Base-by-base conservation (phyloP, 2,888 invertebrate species). In the Nomada flava region DNA sequence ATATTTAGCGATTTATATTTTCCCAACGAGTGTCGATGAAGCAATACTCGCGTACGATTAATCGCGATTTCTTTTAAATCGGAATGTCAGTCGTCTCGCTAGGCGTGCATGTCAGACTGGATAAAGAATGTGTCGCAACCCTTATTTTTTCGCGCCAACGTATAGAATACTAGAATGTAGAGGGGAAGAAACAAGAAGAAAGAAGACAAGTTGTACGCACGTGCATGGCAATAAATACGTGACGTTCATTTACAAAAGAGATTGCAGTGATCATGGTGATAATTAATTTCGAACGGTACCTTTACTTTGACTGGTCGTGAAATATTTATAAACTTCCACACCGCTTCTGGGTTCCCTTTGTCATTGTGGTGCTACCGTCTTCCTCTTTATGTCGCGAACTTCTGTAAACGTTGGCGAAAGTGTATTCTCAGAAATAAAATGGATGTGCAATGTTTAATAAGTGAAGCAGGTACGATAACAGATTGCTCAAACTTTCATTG, bases 201-300 rank as follows among this genome's bases (percentile, higher is more conserved):
- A 23, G 63, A 74, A 47, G 36, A 23, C 15, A 29, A 42, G 9
- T 74, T 64, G 53, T 36, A 20, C 11, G 50, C 44, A 36, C 57
- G 36, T 50, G 20, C 44, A 47, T 36, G 29, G 26, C 53, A 71
- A 72, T 53, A 59, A 63, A 70, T 78, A 78, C 73, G 79, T 74
- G 79, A 75, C 44, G 15, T 0, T 20, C 67, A 82, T 79, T 79
- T 44, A 10, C 20, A 72, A 62, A 59, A 26, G 18, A 7, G 10
- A 71, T 78, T 70, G 73, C 78, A 52, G 44, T 52, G 52, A 79
- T 71, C 26, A 60, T 63, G 70, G 59, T 57, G 63, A 62, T 64
- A 81, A 74, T 71, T 29, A 81, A 64, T 81, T 71, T 67, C 52
- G 26, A 53, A 18, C 68, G 69, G 50, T 53, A 47, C 42, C 52